Conservation (phyloP, 2,797 vertebrate species). For the Dipus sagitta region DNA sequence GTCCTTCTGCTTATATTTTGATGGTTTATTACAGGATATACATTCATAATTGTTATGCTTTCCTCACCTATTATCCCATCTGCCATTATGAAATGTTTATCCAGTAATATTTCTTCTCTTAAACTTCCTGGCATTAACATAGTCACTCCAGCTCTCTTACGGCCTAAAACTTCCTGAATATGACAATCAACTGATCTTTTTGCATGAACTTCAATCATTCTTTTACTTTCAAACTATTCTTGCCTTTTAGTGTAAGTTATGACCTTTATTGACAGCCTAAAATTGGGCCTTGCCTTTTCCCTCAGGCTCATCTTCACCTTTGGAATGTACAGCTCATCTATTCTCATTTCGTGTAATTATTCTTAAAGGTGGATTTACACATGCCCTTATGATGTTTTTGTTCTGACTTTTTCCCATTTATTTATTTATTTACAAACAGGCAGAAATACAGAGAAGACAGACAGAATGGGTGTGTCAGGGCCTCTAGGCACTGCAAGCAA, state of each 20-base stretch:
- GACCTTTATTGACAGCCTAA: neutral
- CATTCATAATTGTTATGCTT: conserved; percentile 1
- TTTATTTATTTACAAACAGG: too few species aligned
- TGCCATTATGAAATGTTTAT: neutral
- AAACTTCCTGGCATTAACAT: neutral
- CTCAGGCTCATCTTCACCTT: too few species aligned
- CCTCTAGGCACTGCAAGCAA: too few species aligned
- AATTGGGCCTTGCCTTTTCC: neutral
- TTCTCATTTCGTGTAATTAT: too few species aligned
- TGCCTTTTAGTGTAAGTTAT: neutral
- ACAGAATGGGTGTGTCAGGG: too few species aligned
- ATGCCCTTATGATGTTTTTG: too few species aligned
- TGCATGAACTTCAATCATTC: too few species aligned
- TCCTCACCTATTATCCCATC: neutral
- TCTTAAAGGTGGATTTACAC: too few species aligned
- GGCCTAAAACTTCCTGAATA: neutral
- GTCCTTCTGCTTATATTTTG: neutral
- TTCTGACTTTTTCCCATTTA: too few species aligned
- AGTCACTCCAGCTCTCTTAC: conserved; percentile 17
- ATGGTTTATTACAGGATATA: neutral
- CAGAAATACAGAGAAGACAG: too few species aligned
- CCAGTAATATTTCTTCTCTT: neutral
- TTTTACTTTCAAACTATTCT: too few species aligned
- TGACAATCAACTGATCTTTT: neutral
- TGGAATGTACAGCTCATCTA: too few species aligned